phyloP scores from a whole-genome alignment of 2,888 invertebrate genomes.

The Diploptera punctata region DNA sequence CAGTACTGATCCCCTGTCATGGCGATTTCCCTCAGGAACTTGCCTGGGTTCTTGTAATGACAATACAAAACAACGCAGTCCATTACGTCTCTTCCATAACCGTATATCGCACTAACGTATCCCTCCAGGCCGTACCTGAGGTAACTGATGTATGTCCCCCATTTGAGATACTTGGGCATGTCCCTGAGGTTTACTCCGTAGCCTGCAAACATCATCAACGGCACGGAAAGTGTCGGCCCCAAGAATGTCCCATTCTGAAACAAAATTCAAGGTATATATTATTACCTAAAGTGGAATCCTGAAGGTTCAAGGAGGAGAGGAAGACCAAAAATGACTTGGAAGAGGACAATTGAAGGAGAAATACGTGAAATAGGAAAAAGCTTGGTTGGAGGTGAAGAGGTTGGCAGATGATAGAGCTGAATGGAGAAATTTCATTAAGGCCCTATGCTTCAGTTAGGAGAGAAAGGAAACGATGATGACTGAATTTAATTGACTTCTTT shows the following conservation, averaged over 20 bases:
- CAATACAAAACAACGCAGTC: constrained; percentile 84
- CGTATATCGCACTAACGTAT: constrained; percentile 83
- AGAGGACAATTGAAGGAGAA: no score
- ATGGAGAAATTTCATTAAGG: no score
- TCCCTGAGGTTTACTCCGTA: constrained; percentile 92
- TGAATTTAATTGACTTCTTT: no score
- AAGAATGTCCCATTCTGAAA: constrained; percentile 92
- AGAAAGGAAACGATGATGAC: no score
- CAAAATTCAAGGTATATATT: constrained; percentile 23
- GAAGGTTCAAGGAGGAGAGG: no score
- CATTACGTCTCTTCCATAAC: constrained; percentile 73
- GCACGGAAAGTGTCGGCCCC: constrained; percentile 90
- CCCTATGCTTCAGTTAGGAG: no score
- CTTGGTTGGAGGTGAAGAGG: no score
- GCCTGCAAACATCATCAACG: constrained; percentile 97
- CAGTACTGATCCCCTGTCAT: constrained; percentile 83
- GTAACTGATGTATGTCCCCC: constrained; percentile 93
- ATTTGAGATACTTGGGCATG: constrained; percentile 83
- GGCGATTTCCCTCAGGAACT: constrained; percentile 83
- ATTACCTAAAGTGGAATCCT: no score
- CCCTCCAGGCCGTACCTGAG: constrained; percentile 92
- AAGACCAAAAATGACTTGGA: no score
- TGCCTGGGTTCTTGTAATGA: constrained; percentile 79
- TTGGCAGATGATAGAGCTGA: no score
- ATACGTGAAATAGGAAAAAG: no score